Conservation (phyloP, 2,113 vertebrate species). For the Carollia perspicillata region DNA sequence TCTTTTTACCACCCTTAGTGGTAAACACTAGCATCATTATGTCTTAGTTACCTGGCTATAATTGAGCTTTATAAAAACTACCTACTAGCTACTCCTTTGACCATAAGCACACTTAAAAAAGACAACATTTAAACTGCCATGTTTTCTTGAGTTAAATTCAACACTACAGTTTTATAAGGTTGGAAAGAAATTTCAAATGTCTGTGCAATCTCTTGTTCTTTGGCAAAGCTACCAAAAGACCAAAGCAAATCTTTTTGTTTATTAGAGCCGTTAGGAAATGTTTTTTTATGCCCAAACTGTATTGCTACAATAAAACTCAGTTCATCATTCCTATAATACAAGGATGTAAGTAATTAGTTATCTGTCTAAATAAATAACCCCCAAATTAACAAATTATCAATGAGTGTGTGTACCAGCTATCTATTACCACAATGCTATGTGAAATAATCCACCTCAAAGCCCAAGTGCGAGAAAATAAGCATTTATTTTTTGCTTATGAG, state of each 20-base stretch:
- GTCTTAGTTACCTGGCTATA: background rate
- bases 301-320: background rate
- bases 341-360: background rate
- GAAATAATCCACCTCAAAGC: conserved; percentile 10
- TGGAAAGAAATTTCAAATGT: background rate
- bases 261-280: background rate
- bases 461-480: background rate
- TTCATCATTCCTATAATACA: background rate
- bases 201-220: background rate
- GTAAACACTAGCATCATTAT: background rate
- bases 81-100: background rate
- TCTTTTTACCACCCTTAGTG: background rate
- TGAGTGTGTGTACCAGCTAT: background rate
- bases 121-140: conserved; percentile 7
- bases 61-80: background rate
- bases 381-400: background rate
- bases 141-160: conserved; percentile 30
- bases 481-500: background rate
- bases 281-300: background rate
- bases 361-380: background rate
- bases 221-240: background rate
- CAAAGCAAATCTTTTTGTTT: background rate
- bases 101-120: background rate
- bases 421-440: background rate
- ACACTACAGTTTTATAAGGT: background rate